These are phyloP conservation scores for Uropetala carovei DNA, from an alignment of 2,888 invertebrate species.

Conservation along the genomic window DNA sequence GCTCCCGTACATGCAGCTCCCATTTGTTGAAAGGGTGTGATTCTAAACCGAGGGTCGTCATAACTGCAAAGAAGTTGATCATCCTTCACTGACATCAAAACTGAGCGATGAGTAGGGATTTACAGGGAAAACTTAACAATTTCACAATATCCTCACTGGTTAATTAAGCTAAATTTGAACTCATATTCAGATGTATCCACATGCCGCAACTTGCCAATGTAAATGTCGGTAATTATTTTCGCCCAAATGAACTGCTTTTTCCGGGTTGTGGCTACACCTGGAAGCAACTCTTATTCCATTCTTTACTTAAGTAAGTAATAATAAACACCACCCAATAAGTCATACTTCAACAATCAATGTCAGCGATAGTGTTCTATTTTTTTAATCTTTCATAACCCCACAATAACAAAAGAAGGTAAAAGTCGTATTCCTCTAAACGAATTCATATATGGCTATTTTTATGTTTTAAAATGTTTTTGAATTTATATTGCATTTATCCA, in stretches of 20 bases:
- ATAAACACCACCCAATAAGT: neutral
- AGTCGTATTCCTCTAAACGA: no score
- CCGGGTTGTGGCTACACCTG: neutral
- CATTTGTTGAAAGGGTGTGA: conserved; percentile 89
- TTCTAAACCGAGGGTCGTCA: conserved; percentile 87
- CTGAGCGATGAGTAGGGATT: neutral
- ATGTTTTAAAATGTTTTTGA: no score
- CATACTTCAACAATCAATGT: neutral
- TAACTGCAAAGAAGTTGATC: neutral
- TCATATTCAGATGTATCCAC: neutral
- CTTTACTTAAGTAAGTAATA: neutral
- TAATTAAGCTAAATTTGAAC: neutral
- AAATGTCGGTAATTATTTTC: neutral
- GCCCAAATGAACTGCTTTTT: neutral
- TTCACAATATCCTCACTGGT: neutral
- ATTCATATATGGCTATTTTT: no score
- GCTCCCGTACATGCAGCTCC: conserved; percentile 92
- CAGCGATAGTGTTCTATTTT: neutral
- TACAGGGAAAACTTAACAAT: neutral
- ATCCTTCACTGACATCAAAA: conserved; percentile 41
- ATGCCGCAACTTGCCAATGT: neutral
- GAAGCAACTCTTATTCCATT: neutral
- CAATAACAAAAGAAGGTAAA: neutral
- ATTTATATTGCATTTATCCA: no score
- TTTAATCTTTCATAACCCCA: neutral